Evolutionary conservation across 2,113 vertebrate genomes (phyloP), one percentile per base, ranked within the genome.

Genomic region (Coregonus clupeaformis): DNA sequence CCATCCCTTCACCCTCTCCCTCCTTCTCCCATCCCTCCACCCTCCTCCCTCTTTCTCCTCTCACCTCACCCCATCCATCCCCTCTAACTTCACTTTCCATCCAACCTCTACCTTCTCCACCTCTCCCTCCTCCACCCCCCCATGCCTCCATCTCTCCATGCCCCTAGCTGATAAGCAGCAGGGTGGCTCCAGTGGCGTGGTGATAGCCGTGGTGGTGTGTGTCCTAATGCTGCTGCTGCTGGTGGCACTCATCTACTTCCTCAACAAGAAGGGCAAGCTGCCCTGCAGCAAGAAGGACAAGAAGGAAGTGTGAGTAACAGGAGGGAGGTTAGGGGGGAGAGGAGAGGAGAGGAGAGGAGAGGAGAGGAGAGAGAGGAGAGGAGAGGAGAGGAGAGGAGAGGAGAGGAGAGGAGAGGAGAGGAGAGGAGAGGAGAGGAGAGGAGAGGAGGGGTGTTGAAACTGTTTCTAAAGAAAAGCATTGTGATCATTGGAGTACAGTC

Each of bases 151-250:
- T 60, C 29, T 42, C 36, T 36, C 14, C 62, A 30, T 86, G 32
- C 69, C 60, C 0, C 14, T 90, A 96, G 95, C 91, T 78, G 90
- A 91, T 13, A 77, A 82, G 32, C 85, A 93, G 77, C 93, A 95
- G 87, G 94, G 91, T 0, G 95, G 96, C 27, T 92, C 93, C 73
- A 92, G 92, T 5, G 85, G 86, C 1, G 96, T 95, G 2, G 94
- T 97, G 81, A 89, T 96, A n/a, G 96, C 96, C 0, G 95, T 97
- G 84, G 95, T 96, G 27, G 93, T 96, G 78, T 96, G 96, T 7
- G 96, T 97, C 73, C 91, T 95, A 57, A 90, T 97, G 69, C 91
- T 97, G 45, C 94, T 97, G 12, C 85, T 97, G 9, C 81, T 96
- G 45, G 95, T 97, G 0, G 94, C 89, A 0, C 79, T 92, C 68